A percentile compares a stretch with the other conserved stretches of the same genome.
These are phyloP conservation scores for Malachius bipustulatus DNA, from an alignment of 2,888 invertebrate genomes.

Conservation along the genomic window DNA sequence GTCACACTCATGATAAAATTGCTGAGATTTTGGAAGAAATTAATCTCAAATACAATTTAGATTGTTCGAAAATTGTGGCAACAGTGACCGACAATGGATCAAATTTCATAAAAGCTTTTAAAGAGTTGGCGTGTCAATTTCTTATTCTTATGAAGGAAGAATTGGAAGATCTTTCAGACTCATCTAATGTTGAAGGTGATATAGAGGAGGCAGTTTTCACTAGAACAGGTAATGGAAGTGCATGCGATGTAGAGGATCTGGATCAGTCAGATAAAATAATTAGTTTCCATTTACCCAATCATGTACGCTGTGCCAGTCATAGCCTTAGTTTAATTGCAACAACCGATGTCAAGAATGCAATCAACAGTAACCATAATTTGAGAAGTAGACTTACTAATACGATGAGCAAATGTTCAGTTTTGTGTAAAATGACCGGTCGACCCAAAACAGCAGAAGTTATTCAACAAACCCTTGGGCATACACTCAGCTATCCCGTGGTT, in stretches of 20 bases:
- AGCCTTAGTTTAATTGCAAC: constrained; percentile 13
- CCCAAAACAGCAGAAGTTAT: constrained; percentile 6
- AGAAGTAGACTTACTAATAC: neutral
- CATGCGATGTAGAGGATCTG: no score
- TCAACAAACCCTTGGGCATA: neutral
- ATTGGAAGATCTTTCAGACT: no score
- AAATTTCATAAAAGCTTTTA: constrained; percentile 19
- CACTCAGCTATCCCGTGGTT: constrained; percentile 4
- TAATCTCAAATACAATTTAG: constrained; percentile 11
- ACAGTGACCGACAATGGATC: constrained; percentile 17
- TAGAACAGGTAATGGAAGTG: no score
- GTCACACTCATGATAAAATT: constrained; percentile 19
- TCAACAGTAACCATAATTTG: constrained; percentile 2
- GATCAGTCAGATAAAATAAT: no score
- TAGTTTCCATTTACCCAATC: constrained; percentile 12
- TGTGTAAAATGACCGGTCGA: neutral
- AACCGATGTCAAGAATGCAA: constrained; percentile 9
- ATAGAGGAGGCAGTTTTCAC: no score
- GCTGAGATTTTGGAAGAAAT: constrained; percentile 18
- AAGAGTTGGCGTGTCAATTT: no score
- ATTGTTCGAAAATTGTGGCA: constrained; percentile 12
- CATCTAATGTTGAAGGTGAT: no score
- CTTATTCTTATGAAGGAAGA: no score
- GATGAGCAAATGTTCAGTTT: neutral
- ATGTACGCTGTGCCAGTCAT: constrained; percentile 13